Conservation (phyloP, 2,113 vertebrate species). For the Hippocampus abdominalis region DNA sequence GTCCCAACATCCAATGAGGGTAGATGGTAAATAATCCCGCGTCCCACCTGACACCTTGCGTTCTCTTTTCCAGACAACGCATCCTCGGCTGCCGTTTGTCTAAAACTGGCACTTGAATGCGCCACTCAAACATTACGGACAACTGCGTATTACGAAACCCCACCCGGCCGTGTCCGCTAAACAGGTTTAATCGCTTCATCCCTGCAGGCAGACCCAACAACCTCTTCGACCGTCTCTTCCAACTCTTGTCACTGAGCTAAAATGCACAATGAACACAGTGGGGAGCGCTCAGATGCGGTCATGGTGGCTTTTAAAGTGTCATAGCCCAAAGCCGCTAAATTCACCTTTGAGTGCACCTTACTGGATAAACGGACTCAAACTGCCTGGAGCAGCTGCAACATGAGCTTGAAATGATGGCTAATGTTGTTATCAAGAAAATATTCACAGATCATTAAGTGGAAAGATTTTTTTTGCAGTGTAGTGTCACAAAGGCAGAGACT, state of each 20-base stretch:
- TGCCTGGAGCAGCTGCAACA: slow-evolving; percentile 26
- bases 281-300: background rate
- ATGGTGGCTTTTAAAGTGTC: slow-evolving; percentile 49
- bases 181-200: background rate
- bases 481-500: no score
- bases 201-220: background rate
- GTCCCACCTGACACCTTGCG: slow-evolving; percentile 21
- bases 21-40: slow-evolving; percentile 29
- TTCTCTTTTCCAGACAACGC: background rate
- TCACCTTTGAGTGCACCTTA: slow-evolving; percentile 34
- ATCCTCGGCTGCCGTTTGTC: background rate
- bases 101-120: slow-evolving; percentile 12
- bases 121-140: background rate
- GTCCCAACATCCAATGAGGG: slow-evolving; percentile 19
- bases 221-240: background rate
- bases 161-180: background rate
- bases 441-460: background rate
- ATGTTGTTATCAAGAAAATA: background rate
- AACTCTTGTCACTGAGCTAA: background rate
- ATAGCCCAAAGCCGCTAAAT: slow-evolving; percentile 29
- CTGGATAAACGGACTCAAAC: slow-evolving; percentile 45
- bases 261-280: background rate
- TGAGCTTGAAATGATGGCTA: slow-evolving; percentile 10
- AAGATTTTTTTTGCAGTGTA: no score
- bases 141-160: background rate